Evolutionary conservation across 2,113 vertebrate genomes (phyloP).

Genomic region (Malurus melanocephalus): DNA sequence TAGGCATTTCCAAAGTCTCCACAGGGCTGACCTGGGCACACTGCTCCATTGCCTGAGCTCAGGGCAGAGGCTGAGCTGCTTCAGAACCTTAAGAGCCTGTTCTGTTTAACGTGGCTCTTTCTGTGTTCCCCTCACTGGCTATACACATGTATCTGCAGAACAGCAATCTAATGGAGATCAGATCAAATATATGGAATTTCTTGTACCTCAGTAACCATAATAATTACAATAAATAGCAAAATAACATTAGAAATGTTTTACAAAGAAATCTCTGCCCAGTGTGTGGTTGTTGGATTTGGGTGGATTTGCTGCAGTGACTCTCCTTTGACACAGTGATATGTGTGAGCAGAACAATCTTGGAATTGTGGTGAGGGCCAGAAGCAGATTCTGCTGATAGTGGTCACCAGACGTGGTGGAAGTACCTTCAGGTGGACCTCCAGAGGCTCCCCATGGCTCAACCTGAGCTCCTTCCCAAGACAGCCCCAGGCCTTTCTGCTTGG

Average conservation of each 20-base stretch:
- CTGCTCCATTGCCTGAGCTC: not conserved
- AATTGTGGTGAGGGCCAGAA: not conserved
- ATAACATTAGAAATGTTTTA: not conserved
- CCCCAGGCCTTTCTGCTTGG: not conserved
- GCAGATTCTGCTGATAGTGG: not conserved
- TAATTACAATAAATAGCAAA: not conserved
- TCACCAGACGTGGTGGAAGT: not conserved
- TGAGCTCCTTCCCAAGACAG: not conserved
- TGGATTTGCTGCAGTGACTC: not conserved
- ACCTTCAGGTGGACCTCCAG: not conserved
- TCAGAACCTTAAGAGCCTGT: not conserved
- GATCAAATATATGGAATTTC: not conserved
- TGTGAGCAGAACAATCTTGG: not conserved
- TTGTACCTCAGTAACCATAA: not conserved
- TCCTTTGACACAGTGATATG: not conserved
- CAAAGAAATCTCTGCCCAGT: not conserved
- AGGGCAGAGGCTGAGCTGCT: not conserved
- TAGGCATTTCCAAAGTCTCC: not conserved
- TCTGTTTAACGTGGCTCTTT: not conserved
- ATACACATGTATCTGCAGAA: not conserved
- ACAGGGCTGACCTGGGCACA: not conserved
- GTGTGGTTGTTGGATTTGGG: not conserved
- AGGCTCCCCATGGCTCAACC: not conserved
- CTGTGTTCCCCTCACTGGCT: not conserved
- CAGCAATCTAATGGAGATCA: not conserved